Evolutionary conservation across 2,888 invertebrate species (phyloP), one percentile per base, ranked within the genome.

Genomic region (Drosophila atripex): DNA sequence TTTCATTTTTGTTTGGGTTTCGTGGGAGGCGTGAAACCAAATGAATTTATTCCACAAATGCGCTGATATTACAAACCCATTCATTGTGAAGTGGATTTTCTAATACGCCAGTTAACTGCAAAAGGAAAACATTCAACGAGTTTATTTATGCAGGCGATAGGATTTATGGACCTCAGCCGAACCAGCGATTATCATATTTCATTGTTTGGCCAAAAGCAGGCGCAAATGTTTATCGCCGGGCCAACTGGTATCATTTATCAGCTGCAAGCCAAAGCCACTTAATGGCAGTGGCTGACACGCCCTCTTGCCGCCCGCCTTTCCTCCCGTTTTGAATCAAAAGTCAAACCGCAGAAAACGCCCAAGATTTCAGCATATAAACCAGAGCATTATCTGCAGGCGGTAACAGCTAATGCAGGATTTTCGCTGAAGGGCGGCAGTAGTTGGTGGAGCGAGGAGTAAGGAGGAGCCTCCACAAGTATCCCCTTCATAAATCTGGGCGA

Each of bases 371-470:
- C 65, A 71, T 59, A 72, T 71, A 72, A 71, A 72, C 56, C 52
- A 59, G 72, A 55, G 72, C 72, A 72, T 72, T 72, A 72, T 72
- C 55, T 28, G 72, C 72, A 72, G 72, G 49, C 53, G 57, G 53
- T 41, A 45, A 32, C 51, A 16, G 72, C 55, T 66, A 72, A 71
- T 52, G 59, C 72, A 35, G 49, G 51, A 66, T 72, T 59, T 52
- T 66, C 59, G 58, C 47, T 61, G 52, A 51, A 30, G 28, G 43
- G 39, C 53, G 50, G 18, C 16, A 35, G 30, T 25, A 46, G 46
- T 55, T 41, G 52, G 45, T 16, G 35, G 8, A 12, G 18, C 4
- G 12, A 9, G 43, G 11, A 7, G 28, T 0, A 0, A 28, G 9
- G 8, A 5, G 41, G 18, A 16, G 9, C 11, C 4, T 3, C 16